Base-by-base conservation (phyloP, 64 coral and sea anemone species). In the Montipora efflorescens region DNA sequence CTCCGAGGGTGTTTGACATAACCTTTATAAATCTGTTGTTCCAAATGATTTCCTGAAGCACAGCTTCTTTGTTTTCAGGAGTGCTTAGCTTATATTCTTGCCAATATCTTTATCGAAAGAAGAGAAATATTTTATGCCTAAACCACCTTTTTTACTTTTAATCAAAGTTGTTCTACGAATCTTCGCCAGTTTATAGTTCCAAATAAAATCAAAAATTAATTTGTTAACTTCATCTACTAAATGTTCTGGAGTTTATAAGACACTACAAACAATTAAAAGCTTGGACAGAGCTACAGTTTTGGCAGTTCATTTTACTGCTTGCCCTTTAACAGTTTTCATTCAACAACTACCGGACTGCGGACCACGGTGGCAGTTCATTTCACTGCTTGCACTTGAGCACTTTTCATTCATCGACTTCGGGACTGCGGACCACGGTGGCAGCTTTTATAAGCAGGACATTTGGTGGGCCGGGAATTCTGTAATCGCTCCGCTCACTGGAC, bases 251-350 rank as follows among this genome's bases (percentile, higher is more conserved):
- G 36, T 51, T 3, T 36, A 11, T 7, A 74, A 36, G 9, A 87
- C 66, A 5, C 23, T 68, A 15, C 36, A 47, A 4, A 72, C 70
- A 88, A 88, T 23, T 55, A 36, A 16, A 23, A 88, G 49, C 49
- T 88, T 88, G 10, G 85, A 88, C 0, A 88, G 2, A 25, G 68
- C 85, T 74, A 88, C 4, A 4, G 66, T 67, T 11, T 88, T 88
- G 15, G 75, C 49, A 5, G 75, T 88, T 36, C 36, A 36, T 36
- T 36, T 36, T 36, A 36, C 36, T 36, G 36, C 36, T 36, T 36
- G 36, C 2, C 36, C 36, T 36, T 36, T 36, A 36, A 36, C 36
- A 36, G 36, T 0, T 36, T 36, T 36, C 36, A 36, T 36, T 36
- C 36, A 36, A 36, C 36, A 36, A 36, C 36, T 36, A 36, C 36